Evolutionary conservation across 2,888 invertebrate species (phyloP).

Genomic region (Clusia tigrina): DNA sequence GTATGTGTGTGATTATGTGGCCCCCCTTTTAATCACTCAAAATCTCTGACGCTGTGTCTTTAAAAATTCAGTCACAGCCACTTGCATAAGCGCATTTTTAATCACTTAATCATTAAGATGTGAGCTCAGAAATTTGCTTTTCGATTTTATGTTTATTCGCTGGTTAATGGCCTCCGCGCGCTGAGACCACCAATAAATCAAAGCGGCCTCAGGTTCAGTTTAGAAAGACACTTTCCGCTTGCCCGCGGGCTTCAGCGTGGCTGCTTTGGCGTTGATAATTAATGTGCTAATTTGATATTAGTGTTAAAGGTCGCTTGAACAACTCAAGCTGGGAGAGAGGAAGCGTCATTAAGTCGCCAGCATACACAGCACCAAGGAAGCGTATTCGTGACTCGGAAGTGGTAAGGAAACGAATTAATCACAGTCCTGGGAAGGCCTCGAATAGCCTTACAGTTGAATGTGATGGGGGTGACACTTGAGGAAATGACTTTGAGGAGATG

Average conservation of each 20-base stretch:
- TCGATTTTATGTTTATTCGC: not conserved
- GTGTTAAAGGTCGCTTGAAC: too few relatives aligned
- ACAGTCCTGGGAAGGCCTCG: too few relatives aligned
- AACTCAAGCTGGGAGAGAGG: too few relatives aligned
- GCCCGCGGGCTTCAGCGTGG: not conserved
- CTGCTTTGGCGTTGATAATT: not conserved
- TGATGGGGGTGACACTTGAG: too few relatives aligned
- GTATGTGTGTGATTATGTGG: not conserved
- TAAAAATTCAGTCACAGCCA: conserved; percentile 6
- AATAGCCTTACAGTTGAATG: too few relatives aligned
- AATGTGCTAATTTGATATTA: too few relatives aligned
- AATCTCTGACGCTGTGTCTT: too few relatives aligned
- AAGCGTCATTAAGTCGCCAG: too few relatives aligned
- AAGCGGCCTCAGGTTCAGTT: not conserved
- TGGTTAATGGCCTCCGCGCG: conserved; percentile 4
- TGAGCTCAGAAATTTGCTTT: not conserved
- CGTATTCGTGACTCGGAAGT: too few relatives aligned
- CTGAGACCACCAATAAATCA: not conserved
- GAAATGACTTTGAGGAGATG: too few relatives aligned
- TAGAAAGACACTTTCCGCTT: not conserved
- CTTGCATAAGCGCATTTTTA: not conserved
- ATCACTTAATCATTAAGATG: not conserved
- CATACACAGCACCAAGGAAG: too few relatives aligned
- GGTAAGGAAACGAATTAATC: too few relatives aligned
- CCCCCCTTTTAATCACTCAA: not conserved